These are phyloP conservation scores for Taphrorychus bicolor DNA, from an alignment of 2,888 invertebrate genomes.

Conservation along the genomic window DNA sequence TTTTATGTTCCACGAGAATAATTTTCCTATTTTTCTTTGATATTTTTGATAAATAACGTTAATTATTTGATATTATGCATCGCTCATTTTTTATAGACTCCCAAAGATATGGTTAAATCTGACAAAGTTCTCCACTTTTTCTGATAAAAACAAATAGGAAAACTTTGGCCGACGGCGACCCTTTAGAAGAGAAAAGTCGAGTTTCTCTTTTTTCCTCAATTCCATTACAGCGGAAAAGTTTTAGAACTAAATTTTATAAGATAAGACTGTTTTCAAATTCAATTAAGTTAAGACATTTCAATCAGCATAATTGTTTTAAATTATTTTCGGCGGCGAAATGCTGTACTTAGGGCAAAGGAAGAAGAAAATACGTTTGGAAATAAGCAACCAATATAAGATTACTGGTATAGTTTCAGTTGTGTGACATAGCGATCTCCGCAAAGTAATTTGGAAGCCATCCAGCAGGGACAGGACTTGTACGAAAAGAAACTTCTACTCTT, in stretches of 20 bases:
- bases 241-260: conserved; percentile 31
- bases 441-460: no score
- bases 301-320: not conserved
- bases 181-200: conserved; percentile 12
- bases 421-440: no score
- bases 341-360: no score
- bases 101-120: conserved; percentile 9
- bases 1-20: no score
- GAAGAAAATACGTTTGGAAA: no score
- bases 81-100: not conserved
- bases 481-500: no score
- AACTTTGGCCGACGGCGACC: conserved; percentile 12
- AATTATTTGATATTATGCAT: not conserved
- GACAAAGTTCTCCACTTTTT: conserved; percentile 21
- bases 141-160: conserved; percentile 34
- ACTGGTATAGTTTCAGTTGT: no score
- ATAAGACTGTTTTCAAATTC: conserved; percentile 27
- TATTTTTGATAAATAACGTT: no score
- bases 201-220: conserved; percentile 25
- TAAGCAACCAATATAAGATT: no score
- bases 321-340: not conserved
- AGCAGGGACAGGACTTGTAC: no score
- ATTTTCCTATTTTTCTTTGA: no score
- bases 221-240: conserved; percentile 32
- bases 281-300: conserved; percentile 24